Evolutionary conservation across 2,888 invertebrate genomes (phyloP), one percentile per base, ranked within the genome.

Genomic region (Myopa tessellatipennis): DNA sequence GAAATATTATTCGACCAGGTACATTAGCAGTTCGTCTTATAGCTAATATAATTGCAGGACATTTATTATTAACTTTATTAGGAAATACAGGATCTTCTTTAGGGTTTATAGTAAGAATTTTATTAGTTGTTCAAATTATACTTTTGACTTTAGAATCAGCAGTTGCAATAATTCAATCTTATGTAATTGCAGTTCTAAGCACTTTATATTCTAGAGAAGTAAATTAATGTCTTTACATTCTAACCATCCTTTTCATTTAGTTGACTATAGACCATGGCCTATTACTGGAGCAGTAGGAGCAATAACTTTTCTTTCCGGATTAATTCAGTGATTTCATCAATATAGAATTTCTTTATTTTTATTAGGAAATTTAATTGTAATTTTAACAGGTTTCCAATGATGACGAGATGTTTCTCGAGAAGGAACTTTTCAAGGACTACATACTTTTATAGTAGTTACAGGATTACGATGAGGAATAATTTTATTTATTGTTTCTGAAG

Each of bases 201-300:
- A 92, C 92, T 16, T 82, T 94, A 82, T 94, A 94, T 83, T 92
- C 92, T 89, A 92, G 91, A 87, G 93, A 93, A 93, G 91, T 79
- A 58, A n/a, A 16, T 10, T 58, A 58, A 58, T 58, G 58, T 26
- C 26, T 26, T 26, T 26, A 26, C 26, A 26, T 26, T 26, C 26
- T 26, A 26, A 26, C 26, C 26, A 26, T 26, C 26, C 26, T 26
- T 26, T 26, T 26, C 26, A 26, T 26, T 26, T 58, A 6, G 58
- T 18, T 58, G 58, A 2, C 1, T 18, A 58, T n/a, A n/a, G 16
- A 58, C 18, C 18, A 4, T n/a, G 16, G 4, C 16, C 58, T 3
- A 3, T 58, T 58, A 26, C 58, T 58, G 5, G 58, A 5, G 14
- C 16, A 58, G 3, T n/a, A 3, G 18, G 58, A 5, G 16, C 58